Evolutionary conservation across 1,140 invertebrate genomes (phyloP), one percentile per base, ranked within the genome.

Genomic region (Bombus confusus): DNA sequence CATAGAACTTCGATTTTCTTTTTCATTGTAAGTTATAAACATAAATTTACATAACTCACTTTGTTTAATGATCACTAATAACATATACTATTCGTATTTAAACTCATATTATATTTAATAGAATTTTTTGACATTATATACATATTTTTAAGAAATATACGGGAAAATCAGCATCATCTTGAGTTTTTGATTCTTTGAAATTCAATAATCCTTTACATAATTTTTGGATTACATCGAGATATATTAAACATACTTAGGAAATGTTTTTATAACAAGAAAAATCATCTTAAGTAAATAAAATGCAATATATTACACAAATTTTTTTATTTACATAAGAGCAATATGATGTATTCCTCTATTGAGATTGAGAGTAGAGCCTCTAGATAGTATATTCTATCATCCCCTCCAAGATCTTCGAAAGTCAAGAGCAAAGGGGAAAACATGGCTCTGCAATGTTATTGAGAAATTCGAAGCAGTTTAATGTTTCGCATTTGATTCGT

Each of bases 371-470:
- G 69, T 43, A 47, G 68, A 34, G 1, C 37, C 28, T 80, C 68
- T 85, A 68, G 3, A 47, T n/a, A 69, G 28, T 72, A 41, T 57
- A 34, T 62, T 57, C 64, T 88, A 86, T 80, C 79, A 76, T 68
- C 73, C 78, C 69, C 82, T 47, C 81, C 66, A 86, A 73, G n/a
- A 78, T 25, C 39, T 28, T 13, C 37, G 71, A 71, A 85, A 85
- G 75, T 79, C 68, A 84, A 74, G 83, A 85, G 59, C 78, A 79
- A 83, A 83, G 39, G 64, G 75, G 43, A 75, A 68, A 90, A 91
- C 86, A 93, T 92, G 91, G 91, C 88, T 81, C 85, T 91, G 88
- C 88, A 81, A 92, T 93, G 92, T 93, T 93, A 90, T 92, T 89
- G 80, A 91, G 87, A 86, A 75, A 86, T 89, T 86, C 80, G 83